These are phyloP conservation scores for Myotis lucifugus DNA, from an alignment of 2,113 vertebrate species.

Conservation along the genomic window DNA sequence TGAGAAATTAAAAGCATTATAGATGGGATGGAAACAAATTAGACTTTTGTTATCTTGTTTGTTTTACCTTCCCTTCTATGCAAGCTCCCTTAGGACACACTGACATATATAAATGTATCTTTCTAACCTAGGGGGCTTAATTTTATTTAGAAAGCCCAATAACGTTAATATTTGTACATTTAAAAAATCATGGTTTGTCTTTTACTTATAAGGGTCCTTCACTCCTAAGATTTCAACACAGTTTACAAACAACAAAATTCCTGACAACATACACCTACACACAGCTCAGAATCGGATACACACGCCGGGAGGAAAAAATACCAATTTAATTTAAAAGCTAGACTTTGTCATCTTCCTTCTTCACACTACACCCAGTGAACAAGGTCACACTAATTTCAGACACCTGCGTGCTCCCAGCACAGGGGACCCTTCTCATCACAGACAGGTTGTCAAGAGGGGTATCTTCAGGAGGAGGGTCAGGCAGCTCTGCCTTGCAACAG, in stretches of 20 bases:
- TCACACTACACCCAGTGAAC: slow-evolving; percentile 80
- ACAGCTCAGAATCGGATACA: slow-evolving; percentile 35
- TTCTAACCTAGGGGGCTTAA: not conserved
- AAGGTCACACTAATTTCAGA: slow-evolving; percentile 86
- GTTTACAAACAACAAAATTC: slow-evolving; percentile 27
- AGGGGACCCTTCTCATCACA: slow-evolving; percentile 73
- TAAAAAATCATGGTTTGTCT: slow-evolving; percentile 53
- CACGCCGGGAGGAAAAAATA: slow-evolving; percentile 16
- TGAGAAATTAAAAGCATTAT: slow-evolving; percentile 45
- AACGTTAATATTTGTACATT: not conserved
- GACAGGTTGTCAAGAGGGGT: slow-evolving; percentile 76
- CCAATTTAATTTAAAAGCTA: slow-evolving; percentile 70
- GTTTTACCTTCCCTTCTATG: slow-evolving; percentile 19
- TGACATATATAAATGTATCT: not conserved
- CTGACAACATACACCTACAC: slow-evolving; percentile 8
- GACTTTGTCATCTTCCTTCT: slow-evolving; percentile 84
- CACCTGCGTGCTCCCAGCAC: slow-evolving; percentile 75
- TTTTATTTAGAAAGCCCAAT: slow-evolving; percentile 30
- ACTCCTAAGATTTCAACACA: slow-evolving; percentile 48
- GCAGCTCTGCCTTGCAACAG: slow-evolving; percentile 79
- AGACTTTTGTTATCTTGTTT: slow-evolving; percentile 34
- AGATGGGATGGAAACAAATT: slow-evolving; percentile 33
- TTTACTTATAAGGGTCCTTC: slow-evolving; percentile 38
- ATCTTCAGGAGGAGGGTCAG: slow-evolving; percentile 61
- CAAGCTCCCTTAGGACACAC: not conserved